Conservation (phyloP, 2,888 invertebrate genomes). For the Chrysotoxum bicinctum region DNA sequence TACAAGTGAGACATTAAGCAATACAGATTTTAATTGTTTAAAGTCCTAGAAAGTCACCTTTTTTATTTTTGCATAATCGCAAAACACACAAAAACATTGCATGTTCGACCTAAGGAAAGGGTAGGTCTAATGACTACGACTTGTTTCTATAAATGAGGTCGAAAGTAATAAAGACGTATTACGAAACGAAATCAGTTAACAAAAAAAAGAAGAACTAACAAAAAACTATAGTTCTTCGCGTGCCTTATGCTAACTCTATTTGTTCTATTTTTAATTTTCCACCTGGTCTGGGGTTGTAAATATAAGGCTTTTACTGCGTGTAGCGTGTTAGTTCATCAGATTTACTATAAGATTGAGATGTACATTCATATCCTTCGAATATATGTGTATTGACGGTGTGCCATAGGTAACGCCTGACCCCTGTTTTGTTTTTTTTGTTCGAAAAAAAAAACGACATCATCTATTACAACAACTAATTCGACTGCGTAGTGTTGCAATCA, state of each 20-base stretch:
- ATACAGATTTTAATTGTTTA: slow-evolving; percentile 52
- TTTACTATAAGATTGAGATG: slow-evolving; percentile 20
- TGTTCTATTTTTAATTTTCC: slow-evolving; percentile 22
- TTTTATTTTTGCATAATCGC: slow-evolving; percentile 48
- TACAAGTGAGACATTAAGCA: slow-evolving; percentile 55
- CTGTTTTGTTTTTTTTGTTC: background rate
- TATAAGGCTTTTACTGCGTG: background rate
- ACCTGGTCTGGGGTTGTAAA: background rate
- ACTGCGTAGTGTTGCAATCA: slow-evolving; percentile 27
- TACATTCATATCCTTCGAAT: background rate
- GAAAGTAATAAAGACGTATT: slow-evolving; percentile 27
- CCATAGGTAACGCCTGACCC: background rate
- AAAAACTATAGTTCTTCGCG: slow-evolving; percentile 1
- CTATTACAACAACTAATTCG: slow-evolving; percentile 29
- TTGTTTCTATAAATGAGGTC: slow-evolving; percentile 28
- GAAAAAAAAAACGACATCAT: slow-evolving; percentile 11
- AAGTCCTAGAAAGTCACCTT: slow-evolving; percentile 22
- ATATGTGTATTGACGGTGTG: background rate
- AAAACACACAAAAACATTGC: slow-evolving; percentile 9
- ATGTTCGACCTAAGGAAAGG: slow-evolving; percentile 1
- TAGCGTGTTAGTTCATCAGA: slow-evolving; percentile 8
- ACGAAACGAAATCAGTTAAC: slow-evolving; percentile 22
- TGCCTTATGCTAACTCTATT: background rate
- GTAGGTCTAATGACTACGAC: slow-evolving; percentile 3
- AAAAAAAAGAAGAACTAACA: background rate